Percentiles rank a stretch among this genome's conserved stretches.
Conservation (phyloP, 1,140 invertebrate genomes). For the Trialeurodes vaporariorum region DNA sequence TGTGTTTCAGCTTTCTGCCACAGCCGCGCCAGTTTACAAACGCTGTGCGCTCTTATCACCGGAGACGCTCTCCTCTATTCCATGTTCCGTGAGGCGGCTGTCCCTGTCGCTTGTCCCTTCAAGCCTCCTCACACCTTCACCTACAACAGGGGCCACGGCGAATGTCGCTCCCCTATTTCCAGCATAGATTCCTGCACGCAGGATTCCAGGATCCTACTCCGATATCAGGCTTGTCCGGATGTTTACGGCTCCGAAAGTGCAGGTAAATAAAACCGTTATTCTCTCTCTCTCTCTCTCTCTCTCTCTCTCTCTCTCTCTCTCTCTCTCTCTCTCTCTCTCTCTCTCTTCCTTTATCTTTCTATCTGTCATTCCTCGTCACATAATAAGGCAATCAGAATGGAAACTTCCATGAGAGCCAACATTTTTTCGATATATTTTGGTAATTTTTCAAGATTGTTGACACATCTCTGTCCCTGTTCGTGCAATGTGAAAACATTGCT, state of each 20-base stretch:
- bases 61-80: slow-evolving; percentile 59
- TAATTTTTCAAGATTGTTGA: no score
- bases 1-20: slow-evolving; percentile 44
- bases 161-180: slow-evolving; percentile 53
- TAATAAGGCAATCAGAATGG: no score
- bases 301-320: background rate
- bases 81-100: slow-evolving; percentile 56
- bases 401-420: no score
- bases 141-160: slow-evolving; percentile 64
- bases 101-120: slow-evolving; percentile 57
- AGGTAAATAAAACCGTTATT: slow-evolving; percentile 45
- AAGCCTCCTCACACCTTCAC: slow-evolving; percentile 65
- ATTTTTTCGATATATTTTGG: no score
- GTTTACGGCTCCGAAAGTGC: slow-evolving; percentile 54
- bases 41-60: slow-evolving; percentile 50
- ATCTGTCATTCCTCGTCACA: no score
- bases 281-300: background rate
- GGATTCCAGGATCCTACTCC: slow-evolving; percentile 44
- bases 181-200: slow-evolving; percentile 51
- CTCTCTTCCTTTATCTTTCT: no score
- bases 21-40: slow-evolving; percentile 38
- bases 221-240: slow-evolving; percentile 53
- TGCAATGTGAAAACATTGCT: no score
- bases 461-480: no score
- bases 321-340: no score